Evolutionary conservation across 2,797 vertebrate genomes (phyloP), one percentile per base, ranked within the genome.

Genomic region (Borostomias antarcticus): DNA sequence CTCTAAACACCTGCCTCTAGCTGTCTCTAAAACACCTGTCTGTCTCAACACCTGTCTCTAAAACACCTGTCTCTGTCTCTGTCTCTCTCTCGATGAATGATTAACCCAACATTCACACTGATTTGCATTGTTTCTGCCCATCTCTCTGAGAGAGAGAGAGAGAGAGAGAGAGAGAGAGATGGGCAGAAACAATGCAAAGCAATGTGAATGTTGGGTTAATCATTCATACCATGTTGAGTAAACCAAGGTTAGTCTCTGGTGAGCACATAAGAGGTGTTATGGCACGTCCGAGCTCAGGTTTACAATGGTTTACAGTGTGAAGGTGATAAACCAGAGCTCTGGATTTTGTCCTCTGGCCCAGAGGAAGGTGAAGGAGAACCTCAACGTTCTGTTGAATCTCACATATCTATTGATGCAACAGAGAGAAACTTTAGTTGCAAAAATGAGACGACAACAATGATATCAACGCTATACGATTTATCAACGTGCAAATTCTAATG

Each of bases 41-140:
- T n/a, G n/a, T n/a, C n/a, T n/a, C n/a, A n/a, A n/a, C n/a, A n/a
- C n/a, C n/a, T n/a, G n/a, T n/a, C n/a, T n/a, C n/a, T n/a, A n/a
- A n/a, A n/a, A n/a, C n/a, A n/a, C n/a, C n/a, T n/a, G n/a, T n/a
- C n/a, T n/a, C n/a, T n/a, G n/a, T n/a, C n/a, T n/a, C n/a, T n/a
- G n/a, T n/a, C n/a, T n/a, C n/a, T n/a, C n/a, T n/a, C n/a, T n/a
- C n/a, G n/a, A 76, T 75, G 63, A 87, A 86, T 85, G 64, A 84
- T 87, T 86, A 86, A 85, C 83, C 30, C 0, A 52, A 45, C 37
- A 29, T 52, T n/a, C 69, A 52, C 80, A 77, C 69, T 82, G n/a
- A 68, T 4, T 74, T 0, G 0, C 28, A 76, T 51, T 37, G 17
- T 29, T 51, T 25, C 8, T 23, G 58, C 10, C 15, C 2, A 4